Evolutionary conservation across 2,888 invertebrate species (phyloP), one percentile per base, ranked within the genome.

Genomic region (Dyspetes luteomarginatus): DNA sequence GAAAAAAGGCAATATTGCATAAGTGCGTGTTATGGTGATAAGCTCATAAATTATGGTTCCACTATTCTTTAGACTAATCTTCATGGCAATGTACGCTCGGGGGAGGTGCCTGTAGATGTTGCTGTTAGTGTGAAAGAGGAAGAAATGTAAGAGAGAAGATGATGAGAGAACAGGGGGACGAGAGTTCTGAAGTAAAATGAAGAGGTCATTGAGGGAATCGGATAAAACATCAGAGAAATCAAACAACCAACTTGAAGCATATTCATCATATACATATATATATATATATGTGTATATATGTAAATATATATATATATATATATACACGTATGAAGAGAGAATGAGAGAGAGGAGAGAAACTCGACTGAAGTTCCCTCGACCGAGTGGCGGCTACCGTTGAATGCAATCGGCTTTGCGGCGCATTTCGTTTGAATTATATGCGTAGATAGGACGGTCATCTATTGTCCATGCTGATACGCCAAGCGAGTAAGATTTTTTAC

Each of bases 361-460:
- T 58, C 41, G 50, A 55, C n/a, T 55, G 50, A 72, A 52, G 50
- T 36, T 60, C 30, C 60, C 22, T 30, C 15, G 30, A 24, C 2
- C 45, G 26, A 65, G 19, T 55, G 60, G 50, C 73, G 78, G 89
- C 89, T 89, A 89, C 88, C 83, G 88, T 43, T 17, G 83, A 85
- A 87, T 88, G 86, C 88, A 88, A 89, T 89, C 83, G 69, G 55
- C 52, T 72, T 60, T 45, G 75, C 75, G 62, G 83, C 84, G 83
- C 84, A 83, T 85, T 89, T 88, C 88, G 81, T 86, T 87, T 85
- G 86, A 89, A 89, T 88, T 88, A 78, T 74, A 89, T 85, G 86
- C 85, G 86, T 84, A 83, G 87, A 85, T 86, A 84, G 86, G 83
- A 83, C 82, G 87, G 77, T 81, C 80, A 86, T 84, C 83, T 86